Conservation (phyloP, 1,140 invertebrate species). For the Theocolax elegans region DNA sequence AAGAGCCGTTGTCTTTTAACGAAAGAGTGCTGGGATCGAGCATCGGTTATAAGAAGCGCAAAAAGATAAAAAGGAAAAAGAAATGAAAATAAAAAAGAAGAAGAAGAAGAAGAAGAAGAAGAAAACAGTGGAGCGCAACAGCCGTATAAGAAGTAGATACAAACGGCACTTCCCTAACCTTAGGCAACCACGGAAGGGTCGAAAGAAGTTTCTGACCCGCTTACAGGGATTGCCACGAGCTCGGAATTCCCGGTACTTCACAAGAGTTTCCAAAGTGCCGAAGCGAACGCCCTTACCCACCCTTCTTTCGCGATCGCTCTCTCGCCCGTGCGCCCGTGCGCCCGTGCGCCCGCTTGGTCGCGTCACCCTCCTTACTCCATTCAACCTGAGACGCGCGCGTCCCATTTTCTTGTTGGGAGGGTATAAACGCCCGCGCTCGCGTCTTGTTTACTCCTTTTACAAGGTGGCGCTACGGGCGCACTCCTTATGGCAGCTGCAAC, state of each 20-base stretch:
- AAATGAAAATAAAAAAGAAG: conserved; percentile 12
- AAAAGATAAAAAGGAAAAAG: not conserved
- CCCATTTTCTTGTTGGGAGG: conserved; percentile 38
- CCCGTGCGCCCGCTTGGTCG: no score
- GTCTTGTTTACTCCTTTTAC: no score
- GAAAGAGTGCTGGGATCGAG: conserved; percentile 18
- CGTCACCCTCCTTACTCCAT: not conserved
- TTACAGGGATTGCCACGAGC: conserved; percentile 58
- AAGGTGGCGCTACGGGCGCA: no score
- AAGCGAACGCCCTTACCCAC: conserved; percentile 58
- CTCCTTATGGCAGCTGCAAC: no score
- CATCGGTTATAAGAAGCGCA: not conserved
- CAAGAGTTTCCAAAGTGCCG: conserved; percentile 63
- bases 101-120: conserved; percentile 17
- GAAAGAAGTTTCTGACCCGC: conserved; percentile 68
- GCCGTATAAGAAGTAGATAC: conserved; percentile 43
- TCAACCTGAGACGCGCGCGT: not conserved
- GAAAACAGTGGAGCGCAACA: conserved; percentile 24
- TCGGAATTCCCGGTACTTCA: conserved; percentile 62
- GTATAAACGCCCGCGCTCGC: not conserved
- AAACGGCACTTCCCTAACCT: conserved; percentile 60
- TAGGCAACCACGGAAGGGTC: conserved; percentile 57
- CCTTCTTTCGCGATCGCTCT: conserved; percentile 35
- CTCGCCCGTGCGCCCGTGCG: conserved; percentile 12
- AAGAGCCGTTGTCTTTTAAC: conserved; percentile 7